Evolutionary conservation across 1,140 invertebrate species (phyloP), one percentile per base, ranked within the genome.

Genomic region (Nomia melanderi): DNA sequence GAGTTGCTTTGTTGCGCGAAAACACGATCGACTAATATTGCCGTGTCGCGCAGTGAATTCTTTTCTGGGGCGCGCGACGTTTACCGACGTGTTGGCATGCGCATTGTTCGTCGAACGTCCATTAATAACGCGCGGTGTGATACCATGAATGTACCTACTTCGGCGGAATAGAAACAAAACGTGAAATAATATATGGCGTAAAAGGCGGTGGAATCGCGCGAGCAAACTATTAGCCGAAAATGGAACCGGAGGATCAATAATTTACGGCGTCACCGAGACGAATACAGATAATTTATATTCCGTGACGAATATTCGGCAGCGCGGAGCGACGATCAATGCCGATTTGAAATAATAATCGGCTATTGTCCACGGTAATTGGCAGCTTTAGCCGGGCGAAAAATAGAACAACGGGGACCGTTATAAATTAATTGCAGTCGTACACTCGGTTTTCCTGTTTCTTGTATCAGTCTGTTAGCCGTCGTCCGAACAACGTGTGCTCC

Each of bases 81-180:
- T 44, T 44, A 44, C 14, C 41, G 14, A 36, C 33, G 8, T 8
- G 33, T 36, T 8, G 33, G 41, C 41, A 1, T 4, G 41, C 14
- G 14, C 14, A 17, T 44, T 44, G 14, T 44, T 44, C 11, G 4
- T 12, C 4, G 1, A 50, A 50, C 6, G 20, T 5, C 6, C n/a
- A 23, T 50, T 50, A 50, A 17, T 50, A 50, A n/a, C 47, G 8
- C 20, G 23, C 1, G 17, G 17, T n/a, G n/a, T n/a, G n/a, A n/a
- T n/a, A n/a, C n/a, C n/a, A 2, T 39, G 31, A 9, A 33, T 57
- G 44, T 44, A 71, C 29, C 20, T 2, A 11, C 7, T 39, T 44
- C 31, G 47, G 12, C 44, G 33, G 47, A 63, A 63, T 73, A n/a
- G 6, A 53, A 47, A 47, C 33, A 47, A 60, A 60, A 71, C 23